Evolutionary conservation across 2,888 invertebrate species (phyloP), one percentile per base, ranked within the genome.

Genomic region (Eupeodes latifasciatus): DNA sequence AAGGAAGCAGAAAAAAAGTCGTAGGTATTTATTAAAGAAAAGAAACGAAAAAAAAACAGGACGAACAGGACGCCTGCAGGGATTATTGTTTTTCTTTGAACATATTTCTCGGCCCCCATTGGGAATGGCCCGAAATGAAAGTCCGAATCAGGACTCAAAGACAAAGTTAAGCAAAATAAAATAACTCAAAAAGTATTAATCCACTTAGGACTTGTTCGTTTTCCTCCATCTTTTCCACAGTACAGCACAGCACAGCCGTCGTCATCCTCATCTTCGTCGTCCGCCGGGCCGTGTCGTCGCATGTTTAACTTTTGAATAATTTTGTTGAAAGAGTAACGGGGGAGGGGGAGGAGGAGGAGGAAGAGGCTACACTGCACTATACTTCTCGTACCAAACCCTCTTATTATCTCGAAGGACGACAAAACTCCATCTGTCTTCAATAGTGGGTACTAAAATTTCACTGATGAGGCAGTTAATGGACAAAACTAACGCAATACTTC

Each of bases 301-400:
- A 49, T 44, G 79, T 74, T 79, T 79, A 57, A 87, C 69, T 64
- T 75, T 55, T 76, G 83, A 83, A 80, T 83, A 71, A 79, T 71
- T 59, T 77, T 75, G 62, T 40, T 72, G 72, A 16, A 27, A 19
- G 3, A 34, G 59, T n/a, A 40, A 40, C 40, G 79, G 69, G 5
- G 57, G 55, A 57, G 79, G 69, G 5, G 57, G 55, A 57, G 40
- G 4, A 66, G 57, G 49, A 64, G 34, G 40, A 40, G 36, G 34
- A 19, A 59, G 19, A 3, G 51, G 27, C 1, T 59, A 19, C 51
- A 53, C 40, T 40, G 40, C 40, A 19, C 14, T 64, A 64, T 64
- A 67, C 27, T 27, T 27, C 27, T 27, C 27, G 27, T 27, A 27
- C 47, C 16, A 64, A 44, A 19, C n/a, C 19, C 16, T 27, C 27